These are phyloP conservation scores for Volucella bombylans DNA, from an alignment of 2,888 invertebrate species.

Conservation along the genomic window DNA sequence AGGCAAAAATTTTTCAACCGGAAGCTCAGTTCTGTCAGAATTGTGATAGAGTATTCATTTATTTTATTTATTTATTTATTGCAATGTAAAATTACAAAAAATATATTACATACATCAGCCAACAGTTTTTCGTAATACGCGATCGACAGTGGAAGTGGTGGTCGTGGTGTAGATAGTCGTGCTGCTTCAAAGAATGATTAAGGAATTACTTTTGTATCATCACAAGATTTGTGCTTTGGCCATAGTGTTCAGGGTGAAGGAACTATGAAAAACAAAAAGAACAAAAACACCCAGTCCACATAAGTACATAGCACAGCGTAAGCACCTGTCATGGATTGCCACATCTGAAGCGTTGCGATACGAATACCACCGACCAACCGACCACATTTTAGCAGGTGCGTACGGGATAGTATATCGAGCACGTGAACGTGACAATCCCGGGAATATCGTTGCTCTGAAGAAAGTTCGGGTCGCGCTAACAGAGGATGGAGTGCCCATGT, in stretches of 20 bases:
- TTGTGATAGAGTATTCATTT: too few species aligned
- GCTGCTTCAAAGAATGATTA: constrained; percentile 5
- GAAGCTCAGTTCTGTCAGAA: too few species aligned
- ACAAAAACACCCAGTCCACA: constrained; percentile 50
- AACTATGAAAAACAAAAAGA: constrained; percentile 22
- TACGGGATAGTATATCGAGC: constrained; percentile 99
- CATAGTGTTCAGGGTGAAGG: constrained; percentile 3
- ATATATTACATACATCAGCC: too few species aligned
- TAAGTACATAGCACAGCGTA: constrained; percentile 11
- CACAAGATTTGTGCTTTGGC: not conserved
- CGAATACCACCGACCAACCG: constrained; percentile 5
- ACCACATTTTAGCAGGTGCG: constrained; percentile 86
- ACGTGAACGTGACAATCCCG: constrained; percentile 89
- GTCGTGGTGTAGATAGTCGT: not conserved
- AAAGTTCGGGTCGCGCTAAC: constrained; percentile 94
- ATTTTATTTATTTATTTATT: too few species aligned
- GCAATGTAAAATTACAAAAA: too few species aligned
- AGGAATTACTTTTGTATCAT: constrained; percentile 31
- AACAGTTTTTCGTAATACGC: not conserved
- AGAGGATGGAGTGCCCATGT: constrained; percentile 95
- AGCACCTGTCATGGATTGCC: too few species aligned
- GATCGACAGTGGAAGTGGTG: not conserved
- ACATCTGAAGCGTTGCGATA: not conserved
- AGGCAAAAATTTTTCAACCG: too few species aligned
- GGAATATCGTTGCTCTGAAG: constrained; percentile 95